Evolutionary conservation across 30 jellyfish, hydroid and myxozoan species (phyloP).

Genomic region (Cassiopea xamachana): DNA sequence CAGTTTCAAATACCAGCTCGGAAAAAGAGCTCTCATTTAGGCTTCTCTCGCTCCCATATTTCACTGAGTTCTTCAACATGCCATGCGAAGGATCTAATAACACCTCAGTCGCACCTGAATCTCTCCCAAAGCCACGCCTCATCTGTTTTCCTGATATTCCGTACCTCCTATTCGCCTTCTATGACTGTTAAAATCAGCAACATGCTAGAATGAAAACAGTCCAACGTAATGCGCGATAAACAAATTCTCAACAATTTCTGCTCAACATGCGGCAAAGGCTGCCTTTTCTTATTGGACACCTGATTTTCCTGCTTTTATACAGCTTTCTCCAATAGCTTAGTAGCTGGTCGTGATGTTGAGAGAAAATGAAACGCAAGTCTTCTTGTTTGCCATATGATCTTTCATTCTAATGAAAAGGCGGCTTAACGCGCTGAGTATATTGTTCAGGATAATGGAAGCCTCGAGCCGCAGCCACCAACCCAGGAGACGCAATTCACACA

Average conservation of each 20-base stretch:
- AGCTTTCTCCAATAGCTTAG: constrained; percentile 18
- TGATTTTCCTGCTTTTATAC: constrained; percentile 9
- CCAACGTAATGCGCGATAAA: constrained; percentile 7
- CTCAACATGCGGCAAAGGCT: constrained; percentile 21
- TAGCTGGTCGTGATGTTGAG: constrained; percentile 22
- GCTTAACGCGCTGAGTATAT: constrained; percentile 40
- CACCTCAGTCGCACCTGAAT: constrained; percentile 12
- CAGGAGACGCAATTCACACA: not conserved
- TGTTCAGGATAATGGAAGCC: constrained; percentile 21
- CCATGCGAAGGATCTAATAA: constrained; percentile 21
- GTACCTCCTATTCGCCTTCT: constrained; percentile 9
- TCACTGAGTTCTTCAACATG: constrained; percentile 29
- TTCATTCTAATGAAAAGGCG: constrained; percentile 42
- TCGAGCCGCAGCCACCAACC: constrained; percentile 14
- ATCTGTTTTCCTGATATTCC: not conserved
- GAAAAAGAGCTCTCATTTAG: constrained; percentile 36
- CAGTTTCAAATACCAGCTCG: constrained; percentile 51
- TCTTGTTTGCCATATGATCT: constrained; percentile 34
- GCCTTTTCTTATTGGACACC: not conserved
- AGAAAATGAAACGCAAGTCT: constrained; percentile 22
- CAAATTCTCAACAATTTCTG: constrained; percentile 39
- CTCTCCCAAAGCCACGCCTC: constrained; percentile 52
- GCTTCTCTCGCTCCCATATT: constrained; percentile 40
- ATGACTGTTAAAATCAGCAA: not conserved
- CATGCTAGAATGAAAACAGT: constrained; percentile 1